These are phyloP conservation scores for Aleiodes leptofemur DNA, from an alignment of 2,888 invertebrate genomes.

Conservation along the genomic window DNA sequence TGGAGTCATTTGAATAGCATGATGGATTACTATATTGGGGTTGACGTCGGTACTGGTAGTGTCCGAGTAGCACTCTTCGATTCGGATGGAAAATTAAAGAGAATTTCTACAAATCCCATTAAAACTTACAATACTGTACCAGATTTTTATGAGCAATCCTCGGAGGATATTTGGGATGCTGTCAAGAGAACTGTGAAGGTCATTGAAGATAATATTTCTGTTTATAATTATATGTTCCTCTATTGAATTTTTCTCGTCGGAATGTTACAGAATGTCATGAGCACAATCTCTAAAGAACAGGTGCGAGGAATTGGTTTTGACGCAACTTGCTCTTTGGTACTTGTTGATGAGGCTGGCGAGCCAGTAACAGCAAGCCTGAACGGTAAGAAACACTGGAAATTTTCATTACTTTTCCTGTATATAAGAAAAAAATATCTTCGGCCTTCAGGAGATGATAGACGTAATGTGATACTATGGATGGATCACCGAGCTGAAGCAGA, in stretches of 20 bases:
- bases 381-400: conserved; percentile 72
- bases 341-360: conserved; percentile 82
- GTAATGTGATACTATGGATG: conserved; percentile 94
- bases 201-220: conserved; percentile 57
- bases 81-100: conserved; percentile 81
- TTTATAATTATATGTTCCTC: background rate
- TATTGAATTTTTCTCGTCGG: conserved; percentile 43
- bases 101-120: conserved; percentile 81
- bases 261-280: conserved; percentile 78
- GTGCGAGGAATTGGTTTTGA: conserved; percentile 96
- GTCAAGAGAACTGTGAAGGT: conserved; percentile 87
- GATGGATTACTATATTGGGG: conserved; percentile 84
- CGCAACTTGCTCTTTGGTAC: conserved; percentile 95
- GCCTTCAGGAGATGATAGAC: conserved; percentile 79
- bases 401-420: background rate
- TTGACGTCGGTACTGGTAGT: conserved; percentile 96
- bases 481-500: conserved; percentile 91
- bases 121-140: conserved; percentile 86
- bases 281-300: conserved; percentile 76
- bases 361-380: conserved; percentile 84
- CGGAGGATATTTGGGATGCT: conserved; percentile 90
- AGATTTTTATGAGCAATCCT: conserved; percentile 93
- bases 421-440: no score
- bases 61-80: conserved; percentile 89
- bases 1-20: background rate